Conservation (phyloP, 2,888 invertebrate species). For the Mamestra brassicae region DNA sequence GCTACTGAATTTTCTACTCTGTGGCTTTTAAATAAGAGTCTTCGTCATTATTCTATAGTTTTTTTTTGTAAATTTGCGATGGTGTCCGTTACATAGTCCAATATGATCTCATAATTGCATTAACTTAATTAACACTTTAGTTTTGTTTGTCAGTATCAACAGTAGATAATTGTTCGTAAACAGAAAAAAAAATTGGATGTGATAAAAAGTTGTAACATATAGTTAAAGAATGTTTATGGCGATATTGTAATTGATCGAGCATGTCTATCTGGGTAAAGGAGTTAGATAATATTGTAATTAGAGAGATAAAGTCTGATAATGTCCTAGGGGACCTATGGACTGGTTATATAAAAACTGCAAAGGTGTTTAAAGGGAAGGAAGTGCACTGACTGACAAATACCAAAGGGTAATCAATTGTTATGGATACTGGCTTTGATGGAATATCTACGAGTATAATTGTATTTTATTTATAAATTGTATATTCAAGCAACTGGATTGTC, state of each 20-base stretch:
- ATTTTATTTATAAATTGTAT: not conserved
- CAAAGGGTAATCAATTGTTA: constrained; percentile 8
- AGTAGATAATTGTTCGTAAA: constrained; percentile 72
- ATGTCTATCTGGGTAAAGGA: constrained; percentile 34
- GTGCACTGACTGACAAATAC: not conserved
- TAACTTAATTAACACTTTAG: constrained; percentile 81
- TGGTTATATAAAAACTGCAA: constrained; percentile 5
- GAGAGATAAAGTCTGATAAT: constrained; percentile 19
- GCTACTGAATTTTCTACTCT: constrained; percentile 28
- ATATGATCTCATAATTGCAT: constrained; percentile 80
- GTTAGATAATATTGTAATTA: constrained; percentile 58
- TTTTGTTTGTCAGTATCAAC: constrained; percentile 75
- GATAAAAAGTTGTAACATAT: constrained; percentile 62
- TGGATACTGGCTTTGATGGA: not conserved
- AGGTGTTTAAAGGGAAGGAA: not conserved
- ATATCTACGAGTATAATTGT: not conserved
- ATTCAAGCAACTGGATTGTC: not conserved
- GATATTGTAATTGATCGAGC: constrained; percentile 52
- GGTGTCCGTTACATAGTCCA: constrained; percentile 69
- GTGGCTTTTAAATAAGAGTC: not conserved
- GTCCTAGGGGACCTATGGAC: constrained; percentile 5
- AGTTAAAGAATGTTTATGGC: constrained; percentile 46
- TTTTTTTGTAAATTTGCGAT: constrained; percentile 41
- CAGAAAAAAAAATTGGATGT: constrained; percentile 43
- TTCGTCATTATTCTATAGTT: not conserved